Percentiles rank a stretch among this genome's conserved stretches.
Conservation (phyloP, 2,797 vertebrate species). For the Chloroceryle inda region DNA sequence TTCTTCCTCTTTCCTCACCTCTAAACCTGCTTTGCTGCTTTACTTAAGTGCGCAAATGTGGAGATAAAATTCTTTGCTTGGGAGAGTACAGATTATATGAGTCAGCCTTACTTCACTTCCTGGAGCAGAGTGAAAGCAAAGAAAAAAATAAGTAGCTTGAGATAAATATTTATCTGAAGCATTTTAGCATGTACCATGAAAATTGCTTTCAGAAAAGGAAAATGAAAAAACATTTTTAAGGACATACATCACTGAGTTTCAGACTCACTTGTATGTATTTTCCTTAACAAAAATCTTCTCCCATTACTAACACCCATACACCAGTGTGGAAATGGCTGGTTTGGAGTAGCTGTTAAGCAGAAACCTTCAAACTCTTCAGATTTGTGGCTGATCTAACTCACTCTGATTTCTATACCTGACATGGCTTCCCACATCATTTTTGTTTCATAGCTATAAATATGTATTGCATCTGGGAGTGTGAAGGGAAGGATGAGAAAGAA, state of each 20-base stretch:
- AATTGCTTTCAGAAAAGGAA: background rate
- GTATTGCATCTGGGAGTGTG: background rate
- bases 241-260: background rate
- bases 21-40: background rate
- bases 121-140: background rate
- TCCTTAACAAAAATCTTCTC: background rate
- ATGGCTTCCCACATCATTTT: background rate
- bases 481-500: background rate
- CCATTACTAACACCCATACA: rapidly evolving
- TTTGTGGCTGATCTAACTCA: background rate
- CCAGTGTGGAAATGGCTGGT: background rate
- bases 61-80: background rate
- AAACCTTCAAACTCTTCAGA: background rate
- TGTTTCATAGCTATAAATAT: background rate
- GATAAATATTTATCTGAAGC: background rate
- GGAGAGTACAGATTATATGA: background rate
- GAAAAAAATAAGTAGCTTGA: background rate
- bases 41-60: background rate
- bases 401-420: background rate
- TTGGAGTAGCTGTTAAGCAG: background rate
- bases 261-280: background rate
- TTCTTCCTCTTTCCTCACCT: background rate
- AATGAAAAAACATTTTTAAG: background rate
- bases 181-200: background rate
- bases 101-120: background rate